phyloP scores from a whole-genome alignment of 2,797 vertebrate genomes.

The Platyrinchus mystaceus region DNA sequence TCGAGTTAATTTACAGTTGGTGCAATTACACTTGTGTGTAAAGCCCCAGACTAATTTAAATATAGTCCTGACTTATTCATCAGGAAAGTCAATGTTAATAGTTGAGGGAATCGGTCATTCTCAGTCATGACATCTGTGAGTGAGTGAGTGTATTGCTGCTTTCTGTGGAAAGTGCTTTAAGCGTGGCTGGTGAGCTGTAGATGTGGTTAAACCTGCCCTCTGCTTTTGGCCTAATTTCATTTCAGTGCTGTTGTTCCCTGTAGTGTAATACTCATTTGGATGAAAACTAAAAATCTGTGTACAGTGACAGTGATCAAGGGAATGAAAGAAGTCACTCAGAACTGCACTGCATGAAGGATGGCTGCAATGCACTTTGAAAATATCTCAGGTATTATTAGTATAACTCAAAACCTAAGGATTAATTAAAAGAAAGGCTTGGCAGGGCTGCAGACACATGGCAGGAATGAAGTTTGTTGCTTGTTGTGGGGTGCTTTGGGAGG shows the following conservation, averaged over 20 bases:
- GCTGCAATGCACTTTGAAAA: not conserved
- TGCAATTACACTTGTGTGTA: not conserved
- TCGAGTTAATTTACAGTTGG: conserved; percentile 31
- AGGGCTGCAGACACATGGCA: not conserved
- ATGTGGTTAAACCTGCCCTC: not conserved
- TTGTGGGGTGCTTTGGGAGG: not conserved
- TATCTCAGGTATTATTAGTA: not conserved
- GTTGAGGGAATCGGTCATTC: not conserved
- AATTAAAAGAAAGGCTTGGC: not conserved
- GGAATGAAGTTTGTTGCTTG: not conserved
- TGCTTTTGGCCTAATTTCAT: conserved; percentile 39
- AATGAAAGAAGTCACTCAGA: not conserved
- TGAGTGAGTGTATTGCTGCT: not conserved
- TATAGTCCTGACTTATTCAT: not conserved
- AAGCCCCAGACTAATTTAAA: conserved; percentile 35
- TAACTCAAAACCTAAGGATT: not conserved
- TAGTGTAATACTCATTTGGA: conserved; percentile 3
- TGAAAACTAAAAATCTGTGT: conserved; percentile 12
- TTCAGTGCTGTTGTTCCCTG: not conserved
- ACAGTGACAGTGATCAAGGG: conserved; percentile 18
- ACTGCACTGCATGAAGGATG: not conserved
- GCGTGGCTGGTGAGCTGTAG: not conserved
- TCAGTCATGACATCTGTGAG: not conserved
- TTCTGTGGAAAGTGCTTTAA: not conserved
- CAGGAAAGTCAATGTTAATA: conserved; percentile 13